Conservation (phyloP, 2,797 vertebrate genomes). For the Denticeps clupeoides region DNA sequence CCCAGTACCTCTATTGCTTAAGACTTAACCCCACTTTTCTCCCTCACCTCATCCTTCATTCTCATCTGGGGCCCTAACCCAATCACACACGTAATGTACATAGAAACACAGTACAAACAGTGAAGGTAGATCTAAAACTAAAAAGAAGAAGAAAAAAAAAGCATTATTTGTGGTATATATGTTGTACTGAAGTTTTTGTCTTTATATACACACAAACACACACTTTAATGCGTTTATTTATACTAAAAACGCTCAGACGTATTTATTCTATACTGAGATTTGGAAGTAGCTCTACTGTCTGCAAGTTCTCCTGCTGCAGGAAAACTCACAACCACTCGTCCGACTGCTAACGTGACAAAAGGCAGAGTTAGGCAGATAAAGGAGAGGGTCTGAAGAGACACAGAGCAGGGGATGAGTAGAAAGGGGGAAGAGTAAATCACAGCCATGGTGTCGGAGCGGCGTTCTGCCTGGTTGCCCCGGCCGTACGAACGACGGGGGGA, state of each 20-base stretch:
- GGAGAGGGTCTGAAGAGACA: constrained; percentile 21
- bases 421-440: constrained; percentile 36
- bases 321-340: constrained; percentile 26
- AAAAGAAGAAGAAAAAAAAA: too few species aligned
- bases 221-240: too few species aligned
- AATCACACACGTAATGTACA: background rate
- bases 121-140: too few species aligned
- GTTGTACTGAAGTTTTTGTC: too few species aligned
- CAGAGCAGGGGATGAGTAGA: constrained; percentile 19
- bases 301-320: constrained; percentile 27
- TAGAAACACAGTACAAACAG: background rate
- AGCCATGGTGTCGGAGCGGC: constrained; percentile 66
- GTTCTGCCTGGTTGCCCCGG: constrained; percentile 62
- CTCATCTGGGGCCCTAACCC: constrained; percentile 19
- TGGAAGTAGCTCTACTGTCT: background rate
- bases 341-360: constrained; percentile 23
- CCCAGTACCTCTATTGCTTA: constrained; percentile 55
- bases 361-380: constrained; percentile 36
- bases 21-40: constrained; percentile 59
- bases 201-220: too few species aligned
- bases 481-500: constrained; percentile 53
- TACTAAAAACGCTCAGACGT: too few species aligned
- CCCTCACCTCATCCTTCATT: constrained; percentile 39
- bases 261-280: too few species aligned
- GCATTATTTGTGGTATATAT: too few species aligned